Evolutionary conservation across 2,888 invertebrate genomes (phyloP).

Genomic region (Perizoma flavofasciatum): DNA sequence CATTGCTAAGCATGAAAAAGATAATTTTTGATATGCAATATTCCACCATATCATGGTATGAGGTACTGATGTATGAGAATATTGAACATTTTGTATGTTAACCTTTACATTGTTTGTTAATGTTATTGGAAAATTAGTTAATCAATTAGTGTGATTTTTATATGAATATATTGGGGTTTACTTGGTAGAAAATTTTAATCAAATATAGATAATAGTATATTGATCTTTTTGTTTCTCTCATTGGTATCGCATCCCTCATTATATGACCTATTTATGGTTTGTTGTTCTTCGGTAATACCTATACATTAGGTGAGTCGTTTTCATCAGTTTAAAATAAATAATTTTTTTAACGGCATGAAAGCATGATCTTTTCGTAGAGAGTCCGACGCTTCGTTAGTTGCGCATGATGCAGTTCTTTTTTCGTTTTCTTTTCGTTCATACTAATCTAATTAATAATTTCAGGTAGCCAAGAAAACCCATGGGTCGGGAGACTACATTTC

Average conservation of each 20-base stretch:
- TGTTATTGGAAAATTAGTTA: constrained; percentile 78
- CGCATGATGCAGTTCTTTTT: constrained; percentile 64
- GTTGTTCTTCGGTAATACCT: constrained; percentile 37
- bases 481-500: constrained; percentile 80
- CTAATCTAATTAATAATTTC: constrained; percentile 83
- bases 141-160: constrained; percentile 82
- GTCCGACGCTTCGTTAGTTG: constrained; percentile 59
- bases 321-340: constrained; percentile 37
- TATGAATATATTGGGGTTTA: constrained; percentile 84
- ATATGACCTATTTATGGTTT: constrained; percentile 36
- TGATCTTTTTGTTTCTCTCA: constrained; percentile 51
- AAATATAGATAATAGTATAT: constrained; percentile 74
- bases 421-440: constrained; percentile 70
- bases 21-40: constrained; percentile 66
- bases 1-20: constrained; percentile 66
- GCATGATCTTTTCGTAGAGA: constrained; percentile 55
- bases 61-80: constrained; percentile 66
- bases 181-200: constrained; percentile 82
- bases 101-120: constrained; percentile 79
- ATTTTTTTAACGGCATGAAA: constrained; percentile 63
- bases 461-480: constrained; percentile 81
- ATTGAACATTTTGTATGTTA: constrained; percentile 61
- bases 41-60: constrained; percentile 74
- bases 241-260: constrained; percentile 45
- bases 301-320: constrained; percentile 64